Evolutionary conservation across 2,888 invertebrate species (phyloP), one percentile per base, ranked within the genome.

Genomic region (Anarsia innoxiella): DNA sequence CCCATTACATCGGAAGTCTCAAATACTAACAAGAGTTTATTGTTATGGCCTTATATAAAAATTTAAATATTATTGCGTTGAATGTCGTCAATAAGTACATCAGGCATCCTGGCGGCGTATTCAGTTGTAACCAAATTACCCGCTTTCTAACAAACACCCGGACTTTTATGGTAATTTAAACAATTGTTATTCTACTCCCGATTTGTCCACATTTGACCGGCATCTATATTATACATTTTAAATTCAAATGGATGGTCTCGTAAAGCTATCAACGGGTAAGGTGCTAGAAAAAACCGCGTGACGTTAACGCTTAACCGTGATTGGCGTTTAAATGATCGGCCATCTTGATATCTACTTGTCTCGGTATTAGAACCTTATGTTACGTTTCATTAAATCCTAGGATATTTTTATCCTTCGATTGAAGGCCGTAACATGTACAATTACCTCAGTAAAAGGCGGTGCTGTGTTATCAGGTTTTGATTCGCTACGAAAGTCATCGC

Each of bases 131-230:
- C 82, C 80, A 83, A 83, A 83, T 84, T 74, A 78, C 80, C 83
- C 82, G 82, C 83, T 84, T 84, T 83, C 84, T 82, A 82, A 67
- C 73, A 75, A 80, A 79, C 82, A 83, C 79, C 77, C 73, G 79
- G 80, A 74, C 72, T 73, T 78, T 76, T 83, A 84, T 84, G 84
- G 64, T 73, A 84, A 84, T 84, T 59, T 49, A 49, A 47, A 70
- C 73, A 72, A 82, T 84, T 83, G 77, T 64, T 80, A 84, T 84
- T 80, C 84, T 52, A 57, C 59, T 61, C 64, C 65, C 60, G 66
- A 59, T 59, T 59, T 76, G 80, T 77, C 76, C 78, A 82, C 83
- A 78, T 82, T 80, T 83, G 84, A 79, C 82, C 82, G 77, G 73
- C 72, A 78, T 82, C 74, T 76, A 76, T 69, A 70, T 71, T 74